Percentiles rank a stretch among this genome's conserved stretches.
These are phyloP conservation scores for Cuniculus paca DNA, from an alignment of 2,797 vertebrate species.

Conservation along the genomic window DNA sequence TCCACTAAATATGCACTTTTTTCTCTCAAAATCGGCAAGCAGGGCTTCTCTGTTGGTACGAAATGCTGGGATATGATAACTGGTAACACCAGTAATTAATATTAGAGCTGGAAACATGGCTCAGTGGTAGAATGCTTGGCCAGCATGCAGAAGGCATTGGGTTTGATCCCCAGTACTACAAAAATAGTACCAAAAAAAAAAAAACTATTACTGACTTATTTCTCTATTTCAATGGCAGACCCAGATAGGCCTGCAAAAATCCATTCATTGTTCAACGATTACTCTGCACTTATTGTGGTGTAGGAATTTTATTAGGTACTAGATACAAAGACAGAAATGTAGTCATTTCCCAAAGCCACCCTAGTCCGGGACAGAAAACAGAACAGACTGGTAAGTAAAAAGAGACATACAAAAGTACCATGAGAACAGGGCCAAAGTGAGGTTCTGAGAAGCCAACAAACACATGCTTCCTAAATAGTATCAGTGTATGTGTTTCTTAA, in stretches of 20 bases:
- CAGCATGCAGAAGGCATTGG: not conserved
- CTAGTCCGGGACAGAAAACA: not conserved
- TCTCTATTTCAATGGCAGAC: constrained; percentile 35
- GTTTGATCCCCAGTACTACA: not conserved
- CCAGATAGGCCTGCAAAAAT: constrained; percentile 13
- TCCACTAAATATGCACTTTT: constrained; percentile 24
- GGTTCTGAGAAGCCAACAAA: not conserved
- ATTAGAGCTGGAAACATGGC: not conserved
- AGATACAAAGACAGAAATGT: constrained; percentile 6
- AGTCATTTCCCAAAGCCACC: not conserved
- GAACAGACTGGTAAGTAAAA: not conserved
- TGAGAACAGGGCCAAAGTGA: not conserved
- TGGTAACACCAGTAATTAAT: constrained; percentile 1
- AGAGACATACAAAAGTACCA: not conserved
- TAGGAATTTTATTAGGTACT: not conserved
- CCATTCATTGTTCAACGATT: constrained; percentile 8
- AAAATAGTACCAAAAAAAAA: not conserved
- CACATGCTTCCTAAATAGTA: not conserved
- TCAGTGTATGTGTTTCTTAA: constrained; percentile 37
- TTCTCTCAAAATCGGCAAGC: constrained; percentile 43
- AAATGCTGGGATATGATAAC: not conserved
- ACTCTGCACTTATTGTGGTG: not conserved
- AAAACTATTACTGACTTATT: not conserved
- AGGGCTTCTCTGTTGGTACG: not conserved
- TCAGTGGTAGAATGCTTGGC: not conserved